Evolutionary conservation across 2,113 vertebrate species (phyloP), one percentile per base, ranked within the genome.

Genomic region (Sitta europaea): DNA sequence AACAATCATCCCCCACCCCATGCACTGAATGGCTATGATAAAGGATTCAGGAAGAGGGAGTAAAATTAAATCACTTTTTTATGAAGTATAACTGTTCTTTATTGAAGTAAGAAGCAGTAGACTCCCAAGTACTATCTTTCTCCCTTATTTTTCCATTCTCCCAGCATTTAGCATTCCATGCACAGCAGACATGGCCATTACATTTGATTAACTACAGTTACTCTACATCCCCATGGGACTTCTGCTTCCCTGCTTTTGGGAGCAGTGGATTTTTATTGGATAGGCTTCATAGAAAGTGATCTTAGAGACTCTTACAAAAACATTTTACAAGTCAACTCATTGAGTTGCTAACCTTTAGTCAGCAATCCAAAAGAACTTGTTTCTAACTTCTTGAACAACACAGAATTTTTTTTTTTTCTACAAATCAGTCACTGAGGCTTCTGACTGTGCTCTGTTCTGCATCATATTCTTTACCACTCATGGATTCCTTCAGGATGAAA

Each of bases 151-250:
- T 63, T 59, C 82, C 67, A 50, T 80, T 83, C 68, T 88, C 68
- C 31, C 51, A 81, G 45, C 23, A 75, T 77, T 88, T 67, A 86
- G 82, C 72, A 92, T 93, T 91, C 88, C 8, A 6, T 67, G 53
- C 59, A 75, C n/a, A n/a, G 72, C 57, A 84, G 82, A 71, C 53
- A 31, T 21, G 48, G 82, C 54, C 83, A 77, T 80, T 95, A 92
- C 53, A 53, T 96, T 86, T 88, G 82, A 93, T 92, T 90, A 93
- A 89, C 79, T 92, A 53, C 72, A 67, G 59, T 42, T 84, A 88
- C 59, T 73, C 43, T 43, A 21, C 47, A 63, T 27, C 38, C 90
- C 68, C 57, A 43, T 3, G 31, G 78, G 92, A 36, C 4, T 94
- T 66, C 61, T 59, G 51, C 48, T 90, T 92, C 71, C 57, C 61